These are phyloP conservation scores for Chelidonichthys spinosus DNA, from an alignment of 2,797 vertebrate species.

Conservation along the genomic window DNA sequence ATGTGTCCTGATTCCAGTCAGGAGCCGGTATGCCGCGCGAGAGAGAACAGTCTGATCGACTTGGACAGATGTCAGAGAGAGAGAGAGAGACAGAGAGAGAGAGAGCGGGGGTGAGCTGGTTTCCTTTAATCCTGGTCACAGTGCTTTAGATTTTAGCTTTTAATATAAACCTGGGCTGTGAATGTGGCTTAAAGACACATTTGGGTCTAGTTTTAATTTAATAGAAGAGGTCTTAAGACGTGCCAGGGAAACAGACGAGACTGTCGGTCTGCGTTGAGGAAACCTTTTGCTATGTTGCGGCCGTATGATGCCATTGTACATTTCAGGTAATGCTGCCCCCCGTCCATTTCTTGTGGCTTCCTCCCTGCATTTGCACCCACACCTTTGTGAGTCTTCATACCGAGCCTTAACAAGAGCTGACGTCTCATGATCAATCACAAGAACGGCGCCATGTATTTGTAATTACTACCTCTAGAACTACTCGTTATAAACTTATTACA, in stretches of 20 bases:
- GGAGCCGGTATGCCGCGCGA: conserved; percentile 59
- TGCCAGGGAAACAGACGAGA: conserved; percentile 25
- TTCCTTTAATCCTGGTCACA: conserved; percentile 40
- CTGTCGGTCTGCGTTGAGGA: conserved; percentile 29
- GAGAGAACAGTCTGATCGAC: conserved; percentile 52
- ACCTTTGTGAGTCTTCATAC: conserved; percentile 44
- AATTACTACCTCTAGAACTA: conserved; percentile 82
- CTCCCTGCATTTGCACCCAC: conserved; percentile 32
- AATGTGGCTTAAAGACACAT: conserved; percentile 6
- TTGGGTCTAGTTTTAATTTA: conserved; percentile 15
- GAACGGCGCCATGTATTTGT: conserved; percentile 62
- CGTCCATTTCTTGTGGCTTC: conserved; percentile 24
- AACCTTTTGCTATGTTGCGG: conserved; percentile 56
- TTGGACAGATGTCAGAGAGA: conserved; percentile 55
- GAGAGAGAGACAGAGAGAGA: conserved; percentile 11
- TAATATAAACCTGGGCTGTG: conserved; percentile 4
- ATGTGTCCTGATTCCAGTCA: conserved; percentile 72
- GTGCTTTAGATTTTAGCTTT: conserved; percentile 34
- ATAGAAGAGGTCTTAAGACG: background rate
- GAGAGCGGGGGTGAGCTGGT: conserved; percentile 33
- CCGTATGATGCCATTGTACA: conserved; percentile 49
- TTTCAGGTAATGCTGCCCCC: conserved; percentile 33
- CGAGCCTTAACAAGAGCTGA: conserved; percentile 66
- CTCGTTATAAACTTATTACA: conserved; percentile 50
- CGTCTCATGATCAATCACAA: conserved; percentile 48